Base-by-base conservation (phyloP, 2,797 vertebrate species). In the Meda fulgida region DNA sequence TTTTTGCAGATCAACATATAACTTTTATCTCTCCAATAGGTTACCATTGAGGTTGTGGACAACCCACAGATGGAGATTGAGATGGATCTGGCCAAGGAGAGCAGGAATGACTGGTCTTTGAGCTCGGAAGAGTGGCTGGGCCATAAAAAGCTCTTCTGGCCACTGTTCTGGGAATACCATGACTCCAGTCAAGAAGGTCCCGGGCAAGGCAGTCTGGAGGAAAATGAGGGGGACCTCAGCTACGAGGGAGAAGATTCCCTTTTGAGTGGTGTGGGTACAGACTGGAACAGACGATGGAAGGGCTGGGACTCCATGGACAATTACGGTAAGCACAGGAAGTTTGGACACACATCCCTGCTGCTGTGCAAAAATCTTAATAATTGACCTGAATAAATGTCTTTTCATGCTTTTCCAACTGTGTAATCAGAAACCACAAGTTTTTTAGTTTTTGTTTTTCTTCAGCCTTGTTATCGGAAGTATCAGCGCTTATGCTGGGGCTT, bases 41-140 rank as follows among this genome's bases (percentile, higher is more conserved):
- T 97, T 66, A 97, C 96, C 87, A 97, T 97, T 0, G 95, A 97
- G 91, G 97, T 97, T 60, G 95, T 96, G 70, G 95, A 96, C 23
- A 93, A 95, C 83, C 90, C 95, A 73, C 96, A 96, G 92, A 94
- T 95, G 0, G 95, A 97, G 92, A 94, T 97, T 71, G 96, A 97
- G 92, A 96, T 97, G 95, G 97, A 97, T 88, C 90, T 97, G 80
- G 89, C 93, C 67, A 95, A 96, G 48, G 95, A 97, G 48, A 94
- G 95, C 38, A 96, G 93, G 36, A 94, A 92, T 31, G 94, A 94
- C 90, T 97, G 96, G 97, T 95, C 96, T 48, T 85, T 95, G 86
- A 91, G 85, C 0, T 92, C 96, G 1, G 93, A 96, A 10, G 93
- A 95, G 83, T 97, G 96, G 96, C 67, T 92, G 31, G 94, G 93